A percentile compares a stretch with the other conserved stretches of the same genome.
Evolutionary conservation across 2,888 invertebrate species (phyloP).

Genomic region (Nasonia oneida): DNA sequence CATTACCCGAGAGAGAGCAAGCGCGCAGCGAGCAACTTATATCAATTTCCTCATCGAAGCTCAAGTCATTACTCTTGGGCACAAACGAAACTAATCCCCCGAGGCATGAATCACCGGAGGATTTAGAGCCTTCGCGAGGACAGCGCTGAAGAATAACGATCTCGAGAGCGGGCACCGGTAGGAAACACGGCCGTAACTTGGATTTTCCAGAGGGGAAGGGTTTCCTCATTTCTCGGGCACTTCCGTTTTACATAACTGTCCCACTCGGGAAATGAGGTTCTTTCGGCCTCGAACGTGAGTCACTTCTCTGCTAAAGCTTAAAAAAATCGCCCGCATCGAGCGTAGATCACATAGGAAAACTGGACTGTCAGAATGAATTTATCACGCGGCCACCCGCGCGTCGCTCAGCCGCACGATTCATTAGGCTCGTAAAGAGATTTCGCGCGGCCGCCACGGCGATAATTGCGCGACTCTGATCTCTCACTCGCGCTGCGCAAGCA

Average conservation of each 20-base stretch:
- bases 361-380: slow-evolving; percentile 1
- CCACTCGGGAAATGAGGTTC: not conserved
- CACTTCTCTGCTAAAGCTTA: too few relatives aligned
- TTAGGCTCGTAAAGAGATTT: slow-evolving; percentile 29
- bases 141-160: slow-evolving; percentile 49
- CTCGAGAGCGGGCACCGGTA: not conserved
- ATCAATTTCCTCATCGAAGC: slow-evolving; percentile 52
- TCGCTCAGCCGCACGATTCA: not conserved
- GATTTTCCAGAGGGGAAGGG: not conserved
- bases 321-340: too few relatives aligned
- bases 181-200: slow-evolving; percentile 23
- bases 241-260: not conserved
- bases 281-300: not conserved
- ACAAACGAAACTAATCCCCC: slow-evolving; percentile 49
- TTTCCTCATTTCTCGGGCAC: slow-evolving; percentile 24
- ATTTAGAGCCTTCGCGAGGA: slow-evolving; percentile 41
- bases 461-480: slow-evolving; percentile 35
- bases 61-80: slow-evolving; percentile 51
- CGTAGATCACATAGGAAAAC: not conserved
- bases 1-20: not conserved
- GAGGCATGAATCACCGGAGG: slow-evolving; percentile 50
- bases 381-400: slow-evolving; percentile 24
- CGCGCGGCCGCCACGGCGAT: not conserved
- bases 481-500: slow-evolving; percentile 1
- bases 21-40: slow-evolving; percentile 3